Evolutionary conservation across 2,888 invertebrate species (phyloP).

Genomic region (Drosophila kanekoi): DNA sequence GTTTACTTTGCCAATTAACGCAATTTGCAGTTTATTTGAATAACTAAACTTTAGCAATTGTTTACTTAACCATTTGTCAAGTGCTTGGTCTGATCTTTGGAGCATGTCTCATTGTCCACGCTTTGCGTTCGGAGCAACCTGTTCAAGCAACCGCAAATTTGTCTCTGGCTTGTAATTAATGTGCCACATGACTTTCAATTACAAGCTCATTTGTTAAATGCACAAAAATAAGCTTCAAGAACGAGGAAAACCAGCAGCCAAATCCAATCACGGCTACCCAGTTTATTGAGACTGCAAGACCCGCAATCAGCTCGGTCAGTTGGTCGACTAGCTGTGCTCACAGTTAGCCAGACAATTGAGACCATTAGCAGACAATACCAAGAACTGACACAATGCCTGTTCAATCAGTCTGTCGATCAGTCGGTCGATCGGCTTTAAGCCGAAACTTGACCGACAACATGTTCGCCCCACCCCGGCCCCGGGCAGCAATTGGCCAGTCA

Average conservation of each 20-base stretch:
- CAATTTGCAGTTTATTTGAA: slow-evolving; percentile 12
- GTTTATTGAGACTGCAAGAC: slow-evolving; percentile 13
- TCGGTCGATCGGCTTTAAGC: slow-evolving; percentile 7
- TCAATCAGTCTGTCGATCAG: slow-evolving; percentile 43
- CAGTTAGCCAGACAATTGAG: slow-evolving; percentile 45
- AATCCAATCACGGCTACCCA: slow-evolving; percentile 5
- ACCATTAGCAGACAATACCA: slow-evolving; percentile 14
- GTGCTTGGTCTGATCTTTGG: slow-evolving; percentile 18
- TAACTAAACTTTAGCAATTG: slow-evolving; percentile 27
- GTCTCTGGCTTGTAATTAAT: slow-evolving; percentile 11
- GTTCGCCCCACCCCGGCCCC: neutral
- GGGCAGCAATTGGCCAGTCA: slow-evolving; percentile 3
- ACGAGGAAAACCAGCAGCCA: slow-evolving; percentile 3
- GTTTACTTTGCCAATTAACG: slow-evolving; percentile 23
- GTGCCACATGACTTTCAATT: slow-evolving; percentile 32
- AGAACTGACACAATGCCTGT: slow-evolving; percentile 35
- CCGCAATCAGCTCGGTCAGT: slow-evolving; percentile 22
- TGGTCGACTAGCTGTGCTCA: slow-evolving; percentile 23
- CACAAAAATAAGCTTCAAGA: slow-evolving; percentile 10
- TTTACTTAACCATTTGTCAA: slow-evolving; percentile 50
- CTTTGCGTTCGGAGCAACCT: neutral
- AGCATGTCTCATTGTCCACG: slow-evolving; percentile 57
- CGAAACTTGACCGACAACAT: slow-evolving; percentile 21
- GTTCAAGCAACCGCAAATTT: slow-evolving; percentile 2
- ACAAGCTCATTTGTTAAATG: slow-evolving; percentile 14